A percentile compares a stretch with the other conserved stretches of the same genome.
phyloP scores from a whole-genome alignment of 2,888 invertebrate genomes.

The Spodoptera littoralis region DNA sequence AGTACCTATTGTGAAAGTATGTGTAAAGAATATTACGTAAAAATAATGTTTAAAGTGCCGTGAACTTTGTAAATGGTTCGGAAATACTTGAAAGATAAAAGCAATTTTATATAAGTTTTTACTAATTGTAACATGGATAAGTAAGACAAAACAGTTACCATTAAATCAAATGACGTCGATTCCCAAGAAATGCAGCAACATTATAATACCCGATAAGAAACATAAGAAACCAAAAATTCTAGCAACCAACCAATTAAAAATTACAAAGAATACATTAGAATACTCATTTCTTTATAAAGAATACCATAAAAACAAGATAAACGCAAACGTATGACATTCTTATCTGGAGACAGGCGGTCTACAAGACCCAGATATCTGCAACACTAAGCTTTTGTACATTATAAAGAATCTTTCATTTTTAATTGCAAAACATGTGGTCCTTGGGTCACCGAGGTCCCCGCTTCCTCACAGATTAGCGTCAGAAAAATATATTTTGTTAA shows the following conservation, averaged over 20 bases:
- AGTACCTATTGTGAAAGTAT: no score
- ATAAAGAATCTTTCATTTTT: constrained; percentile 79
- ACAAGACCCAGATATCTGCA: constrained; percentile 57
- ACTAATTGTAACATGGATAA: constrained; percentile 2
- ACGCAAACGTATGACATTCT: constrained; percentile 56
- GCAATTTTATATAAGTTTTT: no score
- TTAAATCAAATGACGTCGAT: neutral
- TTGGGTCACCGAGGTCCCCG: constrained; percentile 74
- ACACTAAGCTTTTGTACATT: constrained; percentile 68
- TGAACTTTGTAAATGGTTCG: no score
- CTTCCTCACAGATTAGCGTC: constrained; percentile 79
- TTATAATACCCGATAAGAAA: constrained; percentile 14
- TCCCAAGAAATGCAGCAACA: constrained; percentile 10
- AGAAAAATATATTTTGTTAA: constrained; percentile 65
- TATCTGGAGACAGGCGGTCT: constrained; percentile 87
- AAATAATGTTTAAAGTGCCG: no score
- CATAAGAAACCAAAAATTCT: constrained; percentile 42
- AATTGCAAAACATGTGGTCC: constrained; percentile 65
- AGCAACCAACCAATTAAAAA: constrained; percentile 43
- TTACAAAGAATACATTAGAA: constrained; percentile 57
- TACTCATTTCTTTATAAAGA: constrained; percentile 53
- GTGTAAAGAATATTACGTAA: no score
- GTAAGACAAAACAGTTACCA: neutral
- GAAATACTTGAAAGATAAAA: no score
- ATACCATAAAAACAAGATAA: constrained; percentile 57